These are phyloP conservation scores for Encarsia formosa DNA, from an alignment of 2,888 invertebrate genomes.

Conservation along the genomic window DNA sequence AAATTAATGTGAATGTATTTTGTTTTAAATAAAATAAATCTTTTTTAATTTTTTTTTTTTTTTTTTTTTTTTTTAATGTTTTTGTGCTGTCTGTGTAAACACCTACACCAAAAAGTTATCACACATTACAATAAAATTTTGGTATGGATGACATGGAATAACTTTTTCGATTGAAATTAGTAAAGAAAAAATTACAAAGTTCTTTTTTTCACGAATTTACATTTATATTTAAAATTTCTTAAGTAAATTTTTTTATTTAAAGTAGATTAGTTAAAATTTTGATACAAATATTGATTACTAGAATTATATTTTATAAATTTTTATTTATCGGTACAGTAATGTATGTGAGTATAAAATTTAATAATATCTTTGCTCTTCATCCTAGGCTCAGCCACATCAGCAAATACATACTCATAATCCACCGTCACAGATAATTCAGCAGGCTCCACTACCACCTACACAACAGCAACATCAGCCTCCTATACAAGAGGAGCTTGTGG, in stretches of 20 bases:
- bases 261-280: no score
- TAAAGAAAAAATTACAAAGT: no score
- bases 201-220: no score
- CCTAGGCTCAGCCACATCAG: constrained; percentile 22
- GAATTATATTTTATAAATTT: background rate
- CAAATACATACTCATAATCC: constrained; percentile 30
- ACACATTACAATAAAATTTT: no score
- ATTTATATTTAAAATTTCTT: no score
- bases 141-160: no score
- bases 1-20: no score
- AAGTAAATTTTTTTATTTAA: no score
- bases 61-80: constrained; percentile 21
- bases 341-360: no score
- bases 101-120: background rate
- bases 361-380: no score
- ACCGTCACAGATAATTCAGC: constrained; percentile 26
- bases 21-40: constrained; percentile 17
- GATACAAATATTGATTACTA: background rate
- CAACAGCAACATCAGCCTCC: constrained; percentile 38
- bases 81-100: constrained; percentile 16
- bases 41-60: constrained; percentile 14
- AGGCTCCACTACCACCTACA: constrained; percentile 32
- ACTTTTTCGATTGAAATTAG: no score
- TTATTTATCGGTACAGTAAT: background rate
- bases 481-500: constrained; percentile 46